Percentiles rank a stretch among this genome's conserved stretches.
These are phyloP conservation scores for Actenoides lindsayi DNA, from an alignment of 2,113 vertebrate genomes.

Conservation along the genomic window DNA sequence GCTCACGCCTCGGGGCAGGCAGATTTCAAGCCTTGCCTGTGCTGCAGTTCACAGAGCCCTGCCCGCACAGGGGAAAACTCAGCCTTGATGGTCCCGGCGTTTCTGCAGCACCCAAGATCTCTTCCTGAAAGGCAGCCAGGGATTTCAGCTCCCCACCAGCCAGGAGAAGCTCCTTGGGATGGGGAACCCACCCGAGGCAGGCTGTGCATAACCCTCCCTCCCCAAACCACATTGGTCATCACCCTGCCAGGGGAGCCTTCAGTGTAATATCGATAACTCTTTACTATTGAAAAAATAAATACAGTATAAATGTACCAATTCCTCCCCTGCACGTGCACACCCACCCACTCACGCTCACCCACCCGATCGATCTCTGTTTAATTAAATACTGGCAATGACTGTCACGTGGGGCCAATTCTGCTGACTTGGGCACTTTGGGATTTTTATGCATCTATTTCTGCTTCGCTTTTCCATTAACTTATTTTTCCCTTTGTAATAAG, in stretches of 20 bases:
- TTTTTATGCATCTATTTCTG: conserved; percentile 69
- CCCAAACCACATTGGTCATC: rapidly evolving
- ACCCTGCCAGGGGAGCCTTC: neutral
- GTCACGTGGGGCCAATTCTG: conserved; percentile 58
- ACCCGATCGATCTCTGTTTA: conserved; percentile 63
- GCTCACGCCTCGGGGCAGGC: neutral
- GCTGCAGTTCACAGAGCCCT: neutral
- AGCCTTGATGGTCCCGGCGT: neutral
- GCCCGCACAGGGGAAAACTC: neutral
- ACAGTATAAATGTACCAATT: neutral
- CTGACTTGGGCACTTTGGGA: conserved; percentile 63
- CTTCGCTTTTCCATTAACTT: conserved; percentile 72
- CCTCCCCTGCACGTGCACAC: neutral
- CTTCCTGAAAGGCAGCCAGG: neutral
- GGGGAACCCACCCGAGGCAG: neutral
- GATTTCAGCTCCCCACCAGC: neutral
- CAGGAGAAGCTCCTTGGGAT: neutral
- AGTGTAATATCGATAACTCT: neutral
- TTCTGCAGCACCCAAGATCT: neutral
- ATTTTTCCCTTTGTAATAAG: conserved; percentile 74
- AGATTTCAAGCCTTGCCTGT: neutral
- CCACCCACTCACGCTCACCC: conserved; percentile 14
- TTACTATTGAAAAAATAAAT: neutral
- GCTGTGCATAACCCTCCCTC: neutral
- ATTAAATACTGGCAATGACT: conserved; percentile 61